Conservation (phyloP, 2,113 vertebrate genomes). For the Syngnathoides biaculeatus region DNA sequence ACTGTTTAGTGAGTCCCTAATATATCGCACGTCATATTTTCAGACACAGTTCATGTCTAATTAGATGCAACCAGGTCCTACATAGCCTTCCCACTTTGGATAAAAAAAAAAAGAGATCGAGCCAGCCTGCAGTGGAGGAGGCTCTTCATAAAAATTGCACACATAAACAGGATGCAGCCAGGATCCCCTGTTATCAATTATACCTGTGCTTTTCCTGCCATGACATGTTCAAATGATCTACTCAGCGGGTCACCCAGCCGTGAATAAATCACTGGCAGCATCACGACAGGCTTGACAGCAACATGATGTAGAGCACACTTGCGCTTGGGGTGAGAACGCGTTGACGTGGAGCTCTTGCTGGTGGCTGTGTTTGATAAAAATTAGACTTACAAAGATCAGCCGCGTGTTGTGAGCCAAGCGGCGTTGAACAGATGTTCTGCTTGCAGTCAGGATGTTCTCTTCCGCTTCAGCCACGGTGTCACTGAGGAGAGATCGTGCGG, state of each 20-base stretch:
- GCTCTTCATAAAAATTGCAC: conserved; percentile 4
- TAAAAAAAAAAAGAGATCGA: neutral
- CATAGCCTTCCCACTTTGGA: neutral
- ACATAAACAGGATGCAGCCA: neutral
- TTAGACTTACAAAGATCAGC: conserved; percentile 8
- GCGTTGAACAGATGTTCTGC: conserved; percentile 1
- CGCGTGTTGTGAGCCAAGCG: neutral
- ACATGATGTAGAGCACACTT: neutral
- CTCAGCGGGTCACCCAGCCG: conserved; percentile 2
- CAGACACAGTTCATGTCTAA: neutral
- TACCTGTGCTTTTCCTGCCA: conserved; percentile 8
- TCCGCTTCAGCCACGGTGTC: neutral
- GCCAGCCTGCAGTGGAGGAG: neutral
- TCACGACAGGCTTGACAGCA: conserved; percentile 9
- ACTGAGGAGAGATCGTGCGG: neutral
- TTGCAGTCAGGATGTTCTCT: neutral
- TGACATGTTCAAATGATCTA: conserved; percentile 8
- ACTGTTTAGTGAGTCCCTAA: too few species aligned
- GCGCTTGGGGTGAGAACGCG: conserved; percentile 6
- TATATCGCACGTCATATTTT: neutral
- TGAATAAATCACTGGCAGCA: conserved; percentile 14
- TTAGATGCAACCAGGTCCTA: neutral
- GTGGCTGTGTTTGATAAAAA: conserved; percentile 2
- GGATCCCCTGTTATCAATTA: conserved; percentile 6
- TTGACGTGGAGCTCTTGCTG: neutral